Base-by-base conservation (phyloP, 2,113 vertebrate species). In the Thinocorus orbignyianus region DNA sequence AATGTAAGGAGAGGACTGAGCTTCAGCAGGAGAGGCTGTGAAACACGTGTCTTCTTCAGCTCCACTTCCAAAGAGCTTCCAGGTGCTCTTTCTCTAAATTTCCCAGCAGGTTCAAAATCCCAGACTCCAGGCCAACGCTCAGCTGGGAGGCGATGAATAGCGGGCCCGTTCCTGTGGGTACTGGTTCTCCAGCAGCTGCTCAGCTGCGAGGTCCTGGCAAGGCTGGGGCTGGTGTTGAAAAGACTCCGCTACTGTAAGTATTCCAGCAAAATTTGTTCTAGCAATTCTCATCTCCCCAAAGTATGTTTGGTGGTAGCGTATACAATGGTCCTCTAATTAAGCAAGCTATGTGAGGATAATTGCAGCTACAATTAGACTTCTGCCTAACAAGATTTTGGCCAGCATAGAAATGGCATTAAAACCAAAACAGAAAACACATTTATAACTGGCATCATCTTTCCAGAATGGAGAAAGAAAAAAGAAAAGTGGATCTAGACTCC, bases 261-360 rank as follows among this genome's bases (percentile, higher is more conserved):
- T 62, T 87, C 58, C 93, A 97, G 74, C 55, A 90, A 84, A 95
- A 91, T 78, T 91, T 94, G 86, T 93, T 89, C 51, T 64, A 87
- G 83, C 70, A 96, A 85, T 91, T 91, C 82, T 95, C 55, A 55
- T 64, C 58, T 91, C 81, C 69, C 69, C 74, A 52, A 93, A 96
- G 65, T 86, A 55, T 71, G 73, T 86, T 95, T 92, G 48, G 76
- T 81, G 81, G 88, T 89, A 69, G 81, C 82, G 41, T 49, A 96
- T 73, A 94, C 92, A 95, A 92, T 89, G 64, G 77, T 60, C 57
- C 23, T 95, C 77, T 93, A 97, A 95, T 96, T 93, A 95, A 89
- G 86, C 51, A 93, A 91, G 69, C 61, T 93, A 86, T 68, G 69
- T 4, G 18, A 86, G 52, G 65, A 84, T 89, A 97, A 96, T 88